A percentile compares a stretch with the other conserved stretches of the same genome.
phyloP scores from a whole-genome alignment of 2,888 invertebrate species.

The Lampropteryx suffumata region DNA sequence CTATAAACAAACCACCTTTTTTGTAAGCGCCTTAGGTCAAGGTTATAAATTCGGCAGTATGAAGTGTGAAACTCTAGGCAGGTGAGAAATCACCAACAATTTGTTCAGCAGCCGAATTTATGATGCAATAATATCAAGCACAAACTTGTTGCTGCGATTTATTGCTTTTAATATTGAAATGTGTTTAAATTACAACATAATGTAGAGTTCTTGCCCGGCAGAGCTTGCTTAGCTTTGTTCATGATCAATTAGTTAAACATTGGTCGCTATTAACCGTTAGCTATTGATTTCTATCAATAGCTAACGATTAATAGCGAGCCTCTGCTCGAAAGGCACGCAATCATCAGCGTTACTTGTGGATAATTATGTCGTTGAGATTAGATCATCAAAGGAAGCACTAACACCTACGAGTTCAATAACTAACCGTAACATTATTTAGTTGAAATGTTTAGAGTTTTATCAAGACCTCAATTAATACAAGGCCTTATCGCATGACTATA shows the following conservation, averaged over 20 bases:
- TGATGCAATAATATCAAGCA: conserved; percentile 12
- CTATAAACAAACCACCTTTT: conserved; percentile 26
- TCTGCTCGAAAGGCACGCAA: no score
- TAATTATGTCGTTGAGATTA: no score
- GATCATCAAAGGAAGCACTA: no score
- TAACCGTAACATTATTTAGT: no score
- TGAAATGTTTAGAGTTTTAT: conserved; percentile 3
- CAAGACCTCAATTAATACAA: conserved; percentile 14
- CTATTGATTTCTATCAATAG: no score
- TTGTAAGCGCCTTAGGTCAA: conserved; percentile 28
- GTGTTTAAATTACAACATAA: conserved; percentile 2
- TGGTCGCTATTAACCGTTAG: no score
- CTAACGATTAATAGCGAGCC: no score
- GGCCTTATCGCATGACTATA: conserved; percentile 12
- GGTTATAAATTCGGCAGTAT: conserved; percentile 22
- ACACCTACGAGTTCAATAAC: no score
- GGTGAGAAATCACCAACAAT: conserved; percentile 26
- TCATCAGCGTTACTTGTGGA: no score
- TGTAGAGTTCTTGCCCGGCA: not conserved
- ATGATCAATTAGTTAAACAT: no score
- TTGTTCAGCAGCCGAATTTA: conserved; percentile 13
- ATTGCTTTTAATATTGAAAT: conserved; percentile 15
- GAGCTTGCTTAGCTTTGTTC: not conserved
- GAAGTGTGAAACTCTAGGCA: conserved; percentile 17
- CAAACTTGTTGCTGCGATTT: conserved; percentile 14